A percentile compares a stretch with the other conserved stretches of the same genome.
Conservation (phyloP, 64 coral and sea anemone genomes). For the Trachythela sp. region DNA sequence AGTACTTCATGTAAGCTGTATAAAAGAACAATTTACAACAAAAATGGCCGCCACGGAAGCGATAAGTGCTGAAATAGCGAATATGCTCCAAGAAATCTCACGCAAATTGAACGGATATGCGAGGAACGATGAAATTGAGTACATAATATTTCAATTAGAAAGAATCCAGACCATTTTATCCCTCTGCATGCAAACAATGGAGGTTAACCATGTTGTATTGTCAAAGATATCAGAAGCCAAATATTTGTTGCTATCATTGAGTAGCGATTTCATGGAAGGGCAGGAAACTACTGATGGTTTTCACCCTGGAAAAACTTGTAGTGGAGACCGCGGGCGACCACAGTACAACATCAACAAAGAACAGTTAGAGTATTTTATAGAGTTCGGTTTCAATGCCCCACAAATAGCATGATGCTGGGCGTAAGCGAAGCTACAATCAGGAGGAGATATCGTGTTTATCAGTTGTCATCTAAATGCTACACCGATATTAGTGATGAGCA, state of each 20-base stretch:
- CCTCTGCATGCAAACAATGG: conserved; percentile 10
- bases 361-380: conserved; percentile 17
- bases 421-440: conserved; percentile 13
- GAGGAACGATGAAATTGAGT: background rate
- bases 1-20: background rate
- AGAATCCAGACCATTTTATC: background rate
- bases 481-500: background rate
- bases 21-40: background rate
- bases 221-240: conserved; percentile 15
- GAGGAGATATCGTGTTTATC: background rate
- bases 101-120: background rate
- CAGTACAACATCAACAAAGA: conserved; percentile 1
- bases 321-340: background rate
- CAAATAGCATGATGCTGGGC: background rate
- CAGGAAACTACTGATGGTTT: background rate
- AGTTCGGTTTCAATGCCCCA: background rate
- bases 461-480: background rate
- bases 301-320: background rate
- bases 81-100: background rate
- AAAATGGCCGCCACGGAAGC: background rate
- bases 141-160: background rate
- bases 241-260: conserved; percentile 9
- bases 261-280: background rate
- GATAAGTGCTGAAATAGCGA: background rate
- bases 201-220: background rate